Conservation (phyloP, 2,888 invertebrate genomes). For the Sesamia inferens region DNA sequence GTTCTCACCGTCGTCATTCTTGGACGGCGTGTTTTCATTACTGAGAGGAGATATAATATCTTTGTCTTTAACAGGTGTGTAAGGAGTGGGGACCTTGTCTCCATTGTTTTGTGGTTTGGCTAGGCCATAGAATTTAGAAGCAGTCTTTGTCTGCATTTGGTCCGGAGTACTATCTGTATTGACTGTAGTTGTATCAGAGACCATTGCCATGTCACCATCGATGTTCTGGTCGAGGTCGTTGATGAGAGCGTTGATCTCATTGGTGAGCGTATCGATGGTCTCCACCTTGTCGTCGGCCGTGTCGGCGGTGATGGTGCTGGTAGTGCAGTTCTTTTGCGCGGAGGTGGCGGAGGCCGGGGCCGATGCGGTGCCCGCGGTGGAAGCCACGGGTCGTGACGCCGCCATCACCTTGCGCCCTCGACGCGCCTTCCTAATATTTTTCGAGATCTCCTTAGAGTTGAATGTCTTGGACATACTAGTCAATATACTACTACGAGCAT, state of each 20-base stretch:
- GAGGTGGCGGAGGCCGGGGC: constrained; percentile 19
- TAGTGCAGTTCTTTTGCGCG: constrained; percentile 53
- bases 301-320: constrained; percentile 69
- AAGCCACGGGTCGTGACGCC: constrained; percentile 62
- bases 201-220: constrained; percentile 78
- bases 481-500: constrained; percentile 88
- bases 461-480: constrained; percentile 89
- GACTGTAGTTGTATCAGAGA: constrained; percentile 58
- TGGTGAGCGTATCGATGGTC: constrained; percentile 84
- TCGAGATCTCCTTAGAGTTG: constrained; percentile 86
- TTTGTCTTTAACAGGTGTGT: constrained; percentile 84
- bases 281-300: constrained; percentile 80
- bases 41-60: constrained; percentile 71
- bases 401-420: constrained; percentile 83
- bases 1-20: constrained; percentile 85
- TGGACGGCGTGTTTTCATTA: constrained; percentile 82
- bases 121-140: constrained; percentile 81
- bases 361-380: constrained; percentile 38
- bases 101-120: constrained; percentile 80
- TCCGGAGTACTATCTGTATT: constrained; percentile 62
- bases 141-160: constrained; percentile 79
- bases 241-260: constrained; percentile 87
- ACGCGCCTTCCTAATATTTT: constrained; percentile 86
- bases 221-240: constrained; percentile 85
- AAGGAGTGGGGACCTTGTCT: constrained; percentile 75